Percentiles rank a stretch among this genome's conserved stretches.
Evolutionary conservation across 2,888 invertebrate genomes (phyloP).

Genomic region (Choristoneura rosaceana): DNA sequence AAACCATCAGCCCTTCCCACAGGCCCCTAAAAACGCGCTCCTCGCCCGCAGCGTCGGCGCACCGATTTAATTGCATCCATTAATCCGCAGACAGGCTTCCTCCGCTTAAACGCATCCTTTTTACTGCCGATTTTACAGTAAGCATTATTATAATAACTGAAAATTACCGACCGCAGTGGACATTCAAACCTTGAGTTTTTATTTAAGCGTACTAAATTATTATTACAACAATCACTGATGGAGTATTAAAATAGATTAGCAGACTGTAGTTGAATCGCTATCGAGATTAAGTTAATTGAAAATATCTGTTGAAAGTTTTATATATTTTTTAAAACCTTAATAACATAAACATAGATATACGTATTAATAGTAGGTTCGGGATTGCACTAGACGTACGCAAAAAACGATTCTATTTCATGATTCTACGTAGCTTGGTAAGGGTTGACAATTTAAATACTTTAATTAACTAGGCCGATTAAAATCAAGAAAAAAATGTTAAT

Average conservation of each 20-base stretch:
- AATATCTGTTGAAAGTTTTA: background rate
- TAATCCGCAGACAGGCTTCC: conserved; percentile 66
- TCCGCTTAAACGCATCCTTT: conserved; percentile 52
- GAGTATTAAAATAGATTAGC: background rate
- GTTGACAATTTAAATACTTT: conserved; percentile 40
- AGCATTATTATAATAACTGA: conserved; percentile 43
- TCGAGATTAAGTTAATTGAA: background rate
- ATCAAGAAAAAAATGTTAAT: conserved; percentile 72
- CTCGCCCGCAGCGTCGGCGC: conserved; percentile 51
- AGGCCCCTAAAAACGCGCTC: conserved; percentile 48
- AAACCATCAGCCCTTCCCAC: background rate
- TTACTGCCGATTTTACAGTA: conserved; percentile 51
- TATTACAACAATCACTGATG: background rate
- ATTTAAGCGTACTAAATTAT: conserved; percentile 16
- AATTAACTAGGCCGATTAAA: conserved; percentile 57
- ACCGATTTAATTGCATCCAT: conserved; percentile 74
- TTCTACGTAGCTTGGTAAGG: conserved; percentile 22
- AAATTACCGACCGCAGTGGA: conserved; percentile 28
- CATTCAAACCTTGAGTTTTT: conserved; percentile 29
- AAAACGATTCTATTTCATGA: conserved; percentile 22
- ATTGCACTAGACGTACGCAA: background rate
- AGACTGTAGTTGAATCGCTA: background rate
- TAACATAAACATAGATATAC: background rate
- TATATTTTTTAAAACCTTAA: background rate
- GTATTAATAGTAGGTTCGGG: background rate